Evolutionary conservation across 2,113 vertebrate species (phyloP).

Genomic region (Phyllopteryx taeniolatus): DNA sequence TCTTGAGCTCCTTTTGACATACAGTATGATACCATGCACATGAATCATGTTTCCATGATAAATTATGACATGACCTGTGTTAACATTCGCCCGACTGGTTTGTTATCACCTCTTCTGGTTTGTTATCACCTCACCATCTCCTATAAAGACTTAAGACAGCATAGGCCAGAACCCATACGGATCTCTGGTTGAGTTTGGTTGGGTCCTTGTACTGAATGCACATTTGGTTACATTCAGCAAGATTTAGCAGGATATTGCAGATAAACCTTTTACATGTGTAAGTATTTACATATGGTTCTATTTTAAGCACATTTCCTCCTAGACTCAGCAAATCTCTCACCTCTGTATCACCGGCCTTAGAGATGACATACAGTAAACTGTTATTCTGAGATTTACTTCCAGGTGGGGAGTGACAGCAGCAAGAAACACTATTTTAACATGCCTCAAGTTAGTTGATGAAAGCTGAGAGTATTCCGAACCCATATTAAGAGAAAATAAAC

Average conservation of each 20-base stretch:
- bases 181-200: no score
- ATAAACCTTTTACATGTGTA: background rate
- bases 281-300: background rate
- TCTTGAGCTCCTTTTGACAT: background rate
- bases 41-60: background rate
- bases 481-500: conserved; percentile 40
- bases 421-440: conserved; percentile 28
- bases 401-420: conserved; percentile 29
- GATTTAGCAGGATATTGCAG: background rate
- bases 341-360: background rate
- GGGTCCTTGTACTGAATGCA: background rate
- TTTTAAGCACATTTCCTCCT: background rate
- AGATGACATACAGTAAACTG: conserved; percentile 24
- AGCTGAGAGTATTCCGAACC: conserved; percentile 47
- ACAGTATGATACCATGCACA: background rate
- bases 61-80: background rate
- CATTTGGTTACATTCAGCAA: background rate
- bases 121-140: background rate
- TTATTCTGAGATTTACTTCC: conserved; percentile 27
- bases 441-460: conserved; percentile 47
- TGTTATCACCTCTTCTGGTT: background rate
- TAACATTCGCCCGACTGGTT: background rate
- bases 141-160: no score
- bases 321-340: conserved; percentile 15
- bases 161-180: no score